phyloP scores from a whole-genome alignment of 2,888 invertebrate genomes.

The Drosophila planitibia region DNA sequence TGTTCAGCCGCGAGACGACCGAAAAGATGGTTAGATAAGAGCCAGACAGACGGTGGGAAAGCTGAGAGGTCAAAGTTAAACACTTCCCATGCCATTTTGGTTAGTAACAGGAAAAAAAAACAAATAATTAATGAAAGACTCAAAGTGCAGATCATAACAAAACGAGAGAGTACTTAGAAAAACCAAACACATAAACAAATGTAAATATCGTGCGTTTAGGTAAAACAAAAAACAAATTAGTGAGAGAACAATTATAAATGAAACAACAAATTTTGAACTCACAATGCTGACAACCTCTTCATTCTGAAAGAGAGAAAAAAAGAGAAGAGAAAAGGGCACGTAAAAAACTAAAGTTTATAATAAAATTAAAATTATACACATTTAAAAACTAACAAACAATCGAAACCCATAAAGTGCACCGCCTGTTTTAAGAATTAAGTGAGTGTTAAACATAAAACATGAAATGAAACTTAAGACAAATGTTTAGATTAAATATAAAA shows the following conservation, averaged over 20 bases:
- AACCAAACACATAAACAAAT: slow-evolving; percentile 24
- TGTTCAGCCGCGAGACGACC: slow-evolving; percentile 17
- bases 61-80: slow-evolving; percentile 56
- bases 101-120: slow-evolving; percentile 32
- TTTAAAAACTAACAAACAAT: slow-evolving; percentile 13
- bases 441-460: slow-evolving; percentile 15
- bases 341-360: slow-evolving; percentile 66
- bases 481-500: neutral
- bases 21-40: slow-evolving; percentile 15
- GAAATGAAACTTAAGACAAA: neutral
- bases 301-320: slow-evolving; percentile 84
- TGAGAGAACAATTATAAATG: slow-evolving; percentile 35
- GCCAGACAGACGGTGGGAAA: slow-evolving; percentile 29
- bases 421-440: slow-evolving; percentile 11
- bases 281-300: slow-evolving; percentile 85
- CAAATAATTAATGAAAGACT: slow-evolving; percentile 17
- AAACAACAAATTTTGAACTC: slow-evolving; percentile 78
- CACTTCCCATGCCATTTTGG: slow-evolving; percentile 39
- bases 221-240: slow-evolving; percentile 24
- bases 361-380: slow-evolving; percentile 37
- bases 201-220: slow-evolving; percentile 49
- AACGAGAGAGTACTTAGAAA: slow-evolving; percentile 21
- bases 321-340: slow-evolving; percentile 70
- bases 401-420: slow-evolving; percentile 27
- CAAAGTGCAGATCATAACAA: slow-evolving; percentile 36